Percentiles rank a stretch among this genome's conserved stretches.
Conservation (phyloP, 2,888 invertebrate genomes). For the Drosophila pseudotakahashii region DNA sequence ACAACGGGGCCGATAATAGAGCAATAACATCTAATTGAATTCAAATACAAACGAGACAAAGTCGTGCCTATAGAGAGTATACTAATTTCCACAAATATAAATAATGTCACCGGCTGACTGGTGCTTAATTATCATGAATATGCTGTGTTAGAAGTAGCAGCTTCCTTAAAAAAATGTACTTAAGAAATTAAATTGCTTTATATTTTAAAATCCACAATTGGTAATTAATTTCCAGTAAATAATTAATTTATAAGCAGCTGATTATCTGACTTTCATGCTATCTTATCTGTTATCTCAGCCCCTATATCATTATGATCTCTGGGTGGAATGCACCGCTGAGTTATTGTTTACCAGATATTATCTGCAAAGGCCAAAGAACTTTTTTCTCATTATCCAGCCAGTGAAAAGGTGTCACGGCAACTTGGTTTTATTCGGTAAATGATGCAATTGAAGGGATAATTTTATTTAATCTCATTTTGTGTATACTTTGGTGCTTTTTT, state of each 20-base stretch:
- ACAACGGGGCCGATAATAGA: slow-evolving; percentile 35
- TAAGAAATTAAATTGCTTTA: too few species aligned
- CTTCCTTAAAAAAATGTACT: too few species aligned
- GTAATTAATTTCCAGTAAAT: neutral
- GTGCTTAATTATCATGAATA: slow-evolving; percentile 33
- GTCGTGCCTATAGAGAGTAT: slow-evolving; percentile 43
- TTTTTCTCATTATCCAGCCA: neutral
- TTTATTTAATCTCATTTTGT: slow-evolving; percentile 52
- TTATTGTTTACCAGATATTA: slow-evolving; percentile 24
- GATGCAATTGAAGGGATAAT: slow-evolving; percentile 79
- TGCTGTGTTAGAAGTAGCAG: too few species aligned
- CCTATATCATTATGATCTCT: slow-evolving; percentile 4
- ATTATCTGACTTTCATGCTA: neutral
- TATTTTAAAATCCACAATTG: too few species aligned
- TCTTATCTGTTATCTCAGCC: slow-evolving; percentile 7
- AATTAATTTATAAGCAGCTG: slow-evolving; percentile 1
- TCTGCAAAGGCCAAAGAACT: slow-evolving; percentile 53
- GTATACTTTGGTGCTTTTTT: slow-evolving; percentile 9
- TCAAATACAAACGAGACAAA: slow-evolving; percentile 42
- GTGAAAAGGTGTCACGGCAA: slow-evolving; percentile 52
- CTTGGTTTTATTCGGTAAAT: slow-evolving; percentile 71
- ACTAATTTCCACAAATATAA: slow-evolving; percentile 39
- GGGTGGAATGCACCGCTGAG: slow-evolving; percentile 32
- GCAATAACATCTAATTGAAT: slow-evolving; percentile 52
- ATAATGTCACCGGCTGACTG: slow-evolving; percentile 29